Conservation (phyloP, 2,888 invertebrate genomes). For the Pilophorus perplexus region DNA sequence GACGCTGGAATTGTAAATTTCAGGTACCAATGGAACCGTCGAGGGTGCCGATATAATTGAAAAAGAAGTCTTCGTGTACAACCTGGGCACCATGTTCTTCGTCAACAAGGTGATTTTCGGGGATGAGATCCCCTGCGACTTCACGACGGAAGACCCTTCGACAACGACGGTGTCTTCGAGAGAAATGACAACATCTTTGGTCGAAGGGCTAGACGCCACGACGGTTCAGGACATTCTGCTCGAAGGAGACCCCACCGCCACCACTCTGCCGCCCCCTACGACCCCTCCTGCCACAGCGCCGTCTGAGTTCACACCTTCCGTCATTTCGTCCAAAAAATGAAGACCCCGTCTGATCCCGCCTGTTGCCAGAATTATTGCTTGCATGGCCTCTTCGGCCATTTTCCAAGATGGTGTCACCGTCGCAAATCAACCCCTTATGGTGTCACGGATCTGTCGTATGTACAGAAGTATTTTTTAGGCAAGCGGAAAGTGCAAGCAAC, state of each 20-base stretch:
- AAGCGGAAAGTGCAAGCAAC: too few species aligned
- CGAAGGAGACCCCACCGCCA: neutral
- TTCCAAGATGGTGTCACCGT: neutral
- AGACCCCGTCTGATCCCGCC: neutral
- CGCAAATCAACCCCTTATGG: too few species aligned
- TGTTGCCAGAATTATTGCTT: neutral
- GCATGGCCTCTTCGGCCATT: neutral
- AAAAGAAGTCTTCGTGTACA: slow-evolving; percentile 64
- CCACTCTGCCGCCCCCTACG: neutral
- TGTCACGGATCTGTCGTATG: too few species aligned
- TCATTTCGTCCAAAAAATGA: slow-evolving; percentile 28
- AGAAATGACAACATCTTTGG: slow-evolving; percentile 19
- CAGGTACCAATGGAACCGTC: slow-evolving; percentile 54
- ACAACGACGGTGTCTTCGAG: slow-evolving; percentile 17
- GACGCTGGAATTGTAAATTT: too few species aligned
- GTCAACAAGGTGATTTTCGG: slow-evolving; percentile 60
- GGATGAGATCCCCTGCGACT: slow-evolving; percentile 44
- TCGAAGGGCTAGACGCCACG: slow-evolving; percentile 10
- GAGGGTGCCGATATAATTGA: slow-evolving; percentile 61
- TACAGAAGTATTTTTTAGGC: too few species aligned
- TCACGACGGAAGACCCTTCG: neutral
- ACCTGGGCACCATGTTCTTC: slow-evolving; percentile 64
- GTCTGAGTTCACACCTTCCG: slow-evolving; percentile 31
- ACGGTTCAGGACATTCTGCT: slow-evolving; percentile 21
- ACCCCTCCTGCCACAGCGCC: neutral